Evolutionary conservation across 2,797 vertebrate species (phyloP), one percentile per base, ranked within the genome.

Genomic region (Scyliorhinus canicula): DNA sequence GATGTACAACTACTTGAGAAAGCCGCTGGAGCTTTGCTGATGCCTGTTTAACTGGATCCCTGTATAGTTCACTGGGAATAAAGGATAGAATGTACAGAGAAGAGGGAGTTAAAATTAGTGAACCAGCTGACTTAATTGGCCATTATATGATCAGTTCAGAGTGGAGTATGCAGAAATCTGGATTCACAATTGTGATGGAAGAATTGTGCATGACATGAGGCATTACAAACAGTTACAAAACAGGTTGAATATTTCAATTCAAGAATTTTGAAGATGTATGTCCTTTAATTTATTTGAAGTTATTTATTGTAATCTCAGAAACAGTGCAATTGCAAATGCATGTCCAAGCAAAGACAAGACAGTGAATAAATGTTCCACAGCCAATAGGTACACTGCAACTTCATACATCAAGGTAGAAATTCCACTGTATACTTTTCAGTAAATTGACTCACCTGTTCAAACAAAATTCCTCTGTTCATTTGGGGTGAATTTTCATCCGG

Each of bases 301-400:
- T 6, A 91, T 91, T 91, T 57, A 91, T 91, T 57, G 57, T 91
- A 57, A 91, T n/a, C 84, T 91, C 55, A 60, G 52, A 60, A 50
- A 55, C 84, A 52, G 84, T 31, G 0, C 50, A 86, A 55, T 52
- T 35, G 28, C 52, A 52, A 55, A 28, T 86, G 84, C 84, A 63
- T 63, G 88, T 26, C 6, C n/a, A 91, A 91, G 26, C 55, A 91
- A 91, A 82, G 44, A 91, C 5, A 19, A 91, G 55, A 63, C 55
- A 60, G n/a, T n/a, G 16, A 90, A 19, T 63, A 63, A 60, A 90
- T 2, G 60, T 90, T 44, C n/a, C 88, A 63, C 57, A 63, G 57
- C 57, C n/a, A 21, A 63, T 44, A 40, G 19, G 55, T n/a, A 91
- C 55, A n/a, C 26, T 44, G 40, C 12, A 86, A 52, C 28, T 86